These are phyloP conservation scores for Macquaria ambigua DNA, from an alignment of 2,113 vertebrate species.

Conservation along the genomic window DNA sequence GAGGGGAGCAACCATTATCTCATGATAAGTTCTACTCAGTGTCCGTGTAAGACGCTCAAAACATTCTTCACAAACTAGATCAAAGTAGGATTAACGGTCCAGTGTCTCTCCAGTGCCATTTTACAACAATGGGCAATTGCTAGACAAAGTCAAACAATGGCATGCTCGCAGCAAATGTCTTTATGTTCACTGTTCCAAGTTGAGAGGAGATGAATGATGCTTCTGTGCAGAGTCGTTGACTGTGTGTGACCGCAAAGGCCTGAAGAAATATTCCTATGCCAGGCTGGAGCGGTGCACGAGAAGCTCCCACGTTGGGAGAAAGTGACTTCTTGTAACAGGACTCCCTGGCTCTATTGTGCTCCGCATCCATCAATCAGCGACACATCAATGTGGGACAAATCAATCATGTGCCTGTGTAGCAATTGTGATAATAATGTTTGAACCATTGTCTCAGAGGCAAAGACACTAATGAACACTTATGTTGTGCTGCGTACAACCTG, in stretches of 20 bases:
- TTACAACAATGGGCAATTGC: conserved; percentile 41
- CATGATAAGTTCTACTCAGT: conserved; percentile 83
- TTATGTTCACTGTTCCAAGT: conserved; percentile 43
- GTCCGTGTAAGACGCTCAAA: conserved; percentile 64
- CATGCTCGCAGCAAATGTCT: conserved; percentile 34
- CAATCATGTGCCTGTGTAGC: conserved; percentile 96
- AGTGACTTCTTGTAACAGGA: conserved; percentile 15
- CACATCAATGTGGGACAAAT: conserved; percentile 98
- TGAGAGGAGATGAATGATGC: conserved; percentile 30
- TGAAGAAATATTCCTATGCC: conserved; percentile 49
- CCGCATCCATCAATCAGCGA: conserved; percentile 94
- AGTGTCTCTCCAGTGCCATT: conserved; percentile 59
- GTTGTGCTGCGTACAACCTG: not conserved
- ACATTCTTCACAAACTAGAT: conserved; percentile 52
- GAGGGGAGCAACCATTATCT: conserved; percentile 97
- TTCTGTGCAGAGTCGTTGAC: conserved; percentile 35
- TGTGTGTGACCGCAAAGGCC: conserved; percentile 46
- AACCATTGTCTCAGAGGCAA: conserved; percentile 27
- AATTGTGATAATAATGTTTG: conserved; percentile 57
- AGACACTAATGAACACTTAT: conserved; percentile 5
- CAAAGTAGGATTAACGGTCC: conserved; percentile 38
- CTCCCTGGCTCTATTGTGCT: conserved; percentile 30
- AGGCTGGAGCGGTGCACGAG: conserved; percentile 23
- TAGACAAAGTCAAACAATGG: conserved; percentile 39
- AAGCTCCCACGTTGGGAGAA: conserved; percentile 12